These are phyloP conservation scores for Eidolon helvum DNA, from an alignment of 2,113 vertebrate species.

Conservation along the genomic window DNA sequence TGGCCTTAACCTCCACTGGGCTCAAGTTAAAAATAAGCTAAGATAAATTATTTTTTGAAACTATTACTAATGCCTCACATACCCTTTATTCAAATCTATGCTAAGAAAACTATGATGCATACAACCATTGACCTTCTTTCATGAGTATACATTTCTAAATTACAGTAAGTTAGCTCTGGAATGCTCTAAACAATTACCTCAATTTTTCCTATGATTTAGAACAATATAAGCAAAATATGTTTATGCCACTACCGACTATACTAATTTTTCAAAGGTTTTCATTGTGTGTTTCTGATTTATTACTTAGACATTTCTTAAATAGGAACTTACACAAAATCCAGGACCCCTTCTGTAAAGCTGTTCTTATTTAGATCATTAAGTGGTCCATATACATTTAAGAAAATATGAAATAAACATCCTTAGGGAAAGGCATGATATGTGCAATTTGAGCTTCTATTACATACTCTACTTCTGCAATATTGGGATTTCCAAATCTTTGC, in stretches of 20 bases:
- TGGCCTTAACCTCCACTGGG: background rate
- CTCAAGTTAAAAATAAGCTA: conserved; percentile 26
- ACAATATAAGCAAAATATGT: background rate
- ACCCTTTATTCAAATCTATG: conserved; percentile 7
- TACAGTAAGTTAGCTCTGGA: background rate
- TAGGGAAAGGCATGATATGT: background rate
- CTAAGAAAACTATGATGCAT: background rate
- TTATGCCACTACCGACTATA: background rate
- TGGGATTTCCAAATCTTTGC: background rate
- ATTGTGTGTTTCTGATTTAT: background rate
- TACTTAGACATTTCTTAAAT: background rate
- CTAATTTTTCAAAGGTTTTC: conserved; percentile 28
- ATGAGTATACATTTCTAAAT: background rate
- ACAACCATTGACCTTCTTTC: background rate
- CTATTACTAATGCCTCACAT: background rate
- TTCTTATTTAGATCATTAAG: conserved; percentile 14
- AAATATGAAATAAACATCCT: background rate
- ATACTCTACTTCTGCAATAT: background rate
- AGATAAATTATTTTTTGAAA: background rate
- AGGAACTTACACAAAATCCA: background rate
- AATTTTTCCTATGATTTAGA: background rate
- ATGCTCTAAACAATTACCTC: background rate
- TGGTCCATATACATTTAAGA: background rate
- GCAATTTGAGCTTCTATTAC: background rate
- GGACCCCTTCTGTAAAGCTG: background rate